Percentiles rank a stretch among this genome's conserved stretches.
Evolutionary conservation across 2,797 vertebrate genomes (phyloP).

Genomic region (Telmatherina bonti): DNA sequence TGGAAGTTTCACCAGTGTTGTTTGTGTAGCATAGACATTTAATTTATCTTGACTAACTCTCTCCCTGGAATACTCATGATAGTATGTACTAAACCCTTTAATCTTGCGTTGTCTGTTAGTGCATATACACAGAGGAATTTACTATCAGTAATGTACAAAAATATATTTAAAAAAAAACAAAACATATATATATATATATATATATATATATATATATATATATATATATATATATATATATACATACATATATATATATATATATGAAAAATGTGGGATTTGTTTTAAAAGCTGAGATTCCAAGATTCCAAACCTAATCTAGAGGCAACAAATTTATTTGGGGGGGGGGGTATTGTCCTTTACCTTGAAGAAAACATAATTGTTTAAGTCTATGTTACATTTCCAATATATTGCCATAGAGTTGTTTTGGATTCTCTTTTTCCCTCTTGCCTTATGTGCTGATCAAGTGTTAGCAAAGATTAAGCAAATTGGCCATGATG

Average conservation of each 20-base stretch:
- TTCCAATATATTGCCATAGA: not conserved
- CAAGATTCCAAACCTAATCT: not conserved
- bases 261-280: not conserved
- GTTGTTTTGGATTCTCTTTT: not conserved
- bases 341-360: not conserved
- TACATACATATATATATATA: too few species aligned
- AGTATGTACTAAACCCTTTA: not conserved
- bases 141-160: not conserved
- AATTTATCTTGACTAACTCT: conserved; percentile 19
- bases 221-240: too few species aligned
- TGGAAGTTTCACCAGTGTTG: conserved; percentile 18
- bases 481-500: conserved; percentile 91
- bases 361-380: not conserved
- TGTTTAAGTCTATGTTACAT: not conserved
- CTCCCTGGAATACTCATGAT: not conserved
- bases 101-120: not conserved
- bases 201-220: too few species aligned
- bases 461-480: conserved; percentile 90
- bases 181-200: too few species aligned
- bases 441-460: conserved; percentile 60
- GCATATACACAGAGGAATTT: not conserved
- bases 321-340: not conserved
- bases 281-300: conserved; percentile 3
- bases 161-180: not conserved
- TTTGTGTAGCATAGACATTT: conserved; percentile 18